Percentiles rank a stretch among this genome's conserved stretches.
Evolutionary conservation across 1,140 invertebrate genomes (phyloP).

Genomic region (Lepeophtheirus salmonis): DNA sequence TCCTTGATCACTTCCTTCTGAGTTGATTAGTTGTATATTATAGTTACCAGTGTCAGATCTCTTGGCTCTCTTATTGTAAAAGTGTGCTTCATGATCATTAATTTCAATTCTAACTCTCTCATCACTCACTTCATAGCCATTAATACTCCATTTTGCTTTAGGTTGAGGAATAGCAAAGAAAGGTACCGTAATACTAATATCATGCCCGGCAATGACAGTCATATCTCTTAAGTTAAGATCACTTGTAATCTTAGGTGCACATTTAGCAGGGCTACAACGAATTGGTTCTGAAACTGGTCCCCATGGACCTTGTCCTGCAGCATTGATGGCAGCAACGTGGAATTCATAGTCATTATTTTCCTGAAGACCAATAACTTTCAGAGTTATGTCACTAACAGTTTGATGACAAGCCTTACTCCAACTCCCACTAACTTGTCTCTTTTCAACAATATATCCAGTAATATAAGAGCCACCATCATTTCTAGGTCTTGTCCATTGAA

Average conservation of each 20-base stretch:
- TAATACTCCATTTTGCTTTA: constrained; percentile 64
- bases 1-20: constrained; percentile 65
- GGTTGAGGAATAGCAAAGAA: constrained; percentile 74
- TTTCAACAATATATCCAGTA: constrained; percentile 79
- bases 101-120: constrained; percentile 72
- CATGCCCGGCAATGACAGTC: constrained; percentile 81
- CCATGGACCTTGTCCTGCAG: constrained; percentile 77
- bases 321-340: constrained; percentile 84
- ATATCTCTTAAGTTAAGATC: constrained; percentile 81
- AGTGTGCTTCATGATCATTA: constrained; percentile 42
- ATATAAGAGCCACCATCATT: constrained; percentile 81
- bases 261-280: constrained; percentile 28
- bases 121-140: constrained; percentile 62
- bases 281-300: constrained; percentile 77
- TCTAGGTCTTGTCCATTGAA: constrained; percentile 77
- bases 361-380: constrained; percentile 64
- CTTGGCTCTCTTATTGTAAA: constrained; percentile 68
- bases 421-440: constrained; percentile 62
- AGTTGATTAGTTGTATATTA: constrained; percentile 68
- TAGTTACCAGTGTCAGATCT: constrained; percentile 77
- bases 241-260: constrained; percentile 72
- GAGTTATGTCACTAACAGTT: constrained; percentile 53
- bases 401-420: constrained; percentile 74
- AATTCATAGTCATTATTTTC: constrained; percentile 96
- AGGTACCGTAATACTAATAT: constrained; percentile 84